Conservation (phyloP, 2,113 vertebrate genomes). For the Emydura subglobosa region DNA sequence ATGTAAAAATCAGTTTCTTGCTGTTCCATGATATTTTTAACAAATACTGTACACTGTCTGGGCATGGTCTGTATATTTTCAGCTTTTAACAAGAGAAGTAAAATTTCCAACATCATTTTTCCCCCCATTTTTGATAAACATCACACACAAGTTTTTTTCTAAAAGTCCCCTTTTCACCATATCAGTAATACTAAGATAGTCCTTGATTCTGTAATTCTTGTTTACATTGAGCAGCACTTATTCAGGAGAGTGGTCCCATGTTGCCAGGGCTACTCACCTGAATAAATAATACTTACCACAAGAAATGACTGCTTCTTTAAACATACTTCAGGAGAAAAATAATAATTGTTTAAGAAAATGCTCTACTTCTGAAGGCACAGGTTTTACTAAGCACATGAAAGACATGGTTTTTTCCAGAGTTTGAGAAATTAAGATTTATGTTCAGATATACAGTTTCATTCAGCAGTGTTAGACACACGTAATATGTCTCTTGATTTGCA, state of each 20-base stretch:
- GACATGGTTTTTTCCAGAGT: background rate
- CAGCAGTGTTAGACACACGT: background rate
- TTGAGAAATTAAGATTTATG: background rate
- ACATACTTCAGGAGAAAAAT: background rate
- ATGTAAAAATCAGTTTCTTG: background rate
- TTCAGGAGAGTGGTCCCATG: background rate
- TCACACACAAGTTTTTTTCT: background rate
- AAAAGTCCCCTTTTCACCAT: background rate
- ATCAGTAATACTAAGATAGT: background rate
- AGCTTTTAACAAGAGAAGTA: background rate
- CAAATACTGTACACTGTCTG: background rate
- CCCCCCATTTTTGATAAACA: background rate
- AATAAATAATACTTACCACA: background rate
- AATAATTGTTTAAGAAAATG: background rate
- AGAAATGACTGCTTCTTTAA: background rate
- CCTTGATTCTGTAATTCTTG: background rate
- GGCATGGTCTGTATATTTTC: background rate
- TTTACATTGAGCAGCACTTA: background rate
- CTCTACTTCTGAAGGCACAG: background rate
- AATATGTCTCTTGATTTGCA: conserved; percentile 46
- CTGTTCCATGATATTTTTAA: background rate
- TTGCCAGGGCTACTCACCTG: no score
- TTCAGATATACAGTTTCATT: conserved; percentile 49
- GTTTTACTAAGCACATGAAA: conserved; percentile 19
- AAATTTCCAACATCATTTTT: background rate